Percentiles rank a stretch among this genome's conserved stretches.
These are phyloP conservation scores for Heliothis virescens DNA, from an alignment of 1,140 invertebrate genomes.

Conservation along the genomic window DNA sequence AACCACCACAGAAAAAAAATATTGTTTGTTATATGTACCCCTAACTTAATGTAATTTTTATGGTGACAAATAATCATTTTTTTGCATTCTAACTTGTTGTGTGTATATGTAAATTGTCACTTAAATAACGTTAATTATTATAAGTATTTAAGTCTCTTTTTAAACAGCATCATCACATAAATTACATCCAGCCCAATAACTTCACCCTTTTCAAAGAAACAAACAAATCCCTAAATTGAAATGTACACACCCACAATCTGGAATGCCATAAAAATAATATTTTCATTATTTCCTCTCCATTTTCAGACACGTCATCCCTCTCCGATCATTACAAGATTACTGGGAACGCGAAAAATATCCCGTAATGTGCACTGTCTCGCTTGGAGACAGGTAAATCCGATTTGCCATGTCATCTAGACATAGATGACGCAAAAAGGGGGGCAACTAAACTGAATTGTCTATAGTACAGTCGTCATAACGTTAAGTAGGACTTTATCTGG, in stretches of 20 bases:
- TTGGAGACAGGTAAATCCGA: conserved; percentile 29
- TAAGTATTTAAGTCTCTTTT: too few relatives aligned
- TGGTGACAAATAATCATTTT: too few relatives aligned
- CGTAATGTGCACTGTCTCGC: conserved; percentile 18
- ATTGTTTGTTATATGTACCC: too few relatives aligned
- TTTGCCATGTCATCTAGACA: conserved; percentile 21
- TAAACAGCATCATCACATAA: too few relatives aligned
- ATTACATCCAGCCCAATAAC: too few relatives aligned
- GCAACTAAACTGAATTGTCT: background rate
- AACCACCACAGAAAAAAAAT: too few relatives aligned
- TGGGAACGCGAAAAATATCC: background rate
- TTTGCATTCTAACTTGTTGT: too few relatives aligned
- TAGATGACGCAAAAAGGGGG: background rate
- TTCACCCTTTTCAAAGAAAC: too few relatives aligned
- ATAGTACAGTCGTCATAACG: background rate
- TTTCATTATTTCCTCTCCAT: conserved; percentile 11
- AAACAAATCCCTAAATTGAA: background rate
- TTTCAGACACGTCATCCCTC: conserved; percentile 21
- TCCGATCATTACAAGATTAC: conserved; percentile 24
- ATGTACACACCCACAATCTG: conserved; percentile 6
- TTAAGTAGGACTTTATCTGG: too few relatives aligned
- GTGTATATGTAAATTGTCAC: too few relatives aligned
- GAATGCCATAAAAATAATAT: background rate
- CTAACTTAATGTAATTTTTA: too few relatives aligned
- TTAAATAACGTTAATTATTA: too few relatives aligned